These are phyloP conservation scores for Trachops cirrhosus DNA, from an alignment of 2,797 vertebrate species.

Conservation along the genomic window DNA sequence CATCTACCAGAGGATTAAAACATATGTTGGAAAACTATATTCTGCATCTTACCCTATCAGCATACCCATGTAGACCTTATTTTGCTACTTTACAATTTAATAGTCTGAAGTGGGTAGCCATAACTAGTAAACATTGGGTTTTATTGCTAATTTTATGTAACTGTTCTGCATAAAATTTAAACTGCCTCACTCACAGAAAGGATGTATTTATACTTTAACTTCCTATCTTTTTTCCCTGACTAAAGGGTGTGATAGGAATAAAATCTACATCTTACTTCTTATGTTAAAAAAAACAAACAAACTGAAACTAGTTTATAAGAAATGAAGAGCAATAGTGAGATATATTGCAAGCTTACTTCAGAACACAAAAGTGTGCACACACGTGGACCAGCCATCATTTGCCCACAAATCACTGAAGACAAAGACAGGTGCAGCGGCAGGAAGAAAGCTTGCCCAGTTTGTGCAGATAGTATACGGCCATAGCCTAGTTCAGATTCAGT, in stretches of 20 bases:
- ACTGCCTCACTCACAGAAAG: background rate
- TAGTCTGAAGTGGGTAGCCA: background rate
- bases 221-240: background rate
- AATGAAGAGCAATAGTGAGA: background rate
- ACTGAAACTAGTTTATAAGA: background rate
- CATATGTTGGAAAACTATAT: background rate
- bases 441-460: background rate
- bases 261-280: background rate
- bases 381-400: background rate
- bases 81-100: background rate
- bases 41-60: background rate
- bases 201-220: background rate
- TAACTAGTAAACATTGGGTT: background rate
- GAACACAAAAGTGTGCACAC: background rate
- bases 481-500: background rate
- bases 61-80: background rate
- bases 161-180: slow-evolving; percentile 35
- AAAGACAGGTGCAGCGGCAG: background rate
- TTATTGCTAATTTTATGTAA: slow-evolving; percentile 8
- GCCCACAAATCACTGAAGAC: background rate
- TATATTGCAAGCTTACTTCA: background rate
- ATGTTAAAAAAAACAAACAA: background rate
- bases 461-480: background rate
- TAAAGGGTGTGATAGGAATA: background rate
- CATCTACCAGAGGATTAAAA: slow-evolving; percentile 10